Percentiles rank a stretch among this genome's conserved stretches.
phyloP scores from a whole-genome alignment of 2,797 vertebrate genomes.

The Rachycentron canadum region DNA sequence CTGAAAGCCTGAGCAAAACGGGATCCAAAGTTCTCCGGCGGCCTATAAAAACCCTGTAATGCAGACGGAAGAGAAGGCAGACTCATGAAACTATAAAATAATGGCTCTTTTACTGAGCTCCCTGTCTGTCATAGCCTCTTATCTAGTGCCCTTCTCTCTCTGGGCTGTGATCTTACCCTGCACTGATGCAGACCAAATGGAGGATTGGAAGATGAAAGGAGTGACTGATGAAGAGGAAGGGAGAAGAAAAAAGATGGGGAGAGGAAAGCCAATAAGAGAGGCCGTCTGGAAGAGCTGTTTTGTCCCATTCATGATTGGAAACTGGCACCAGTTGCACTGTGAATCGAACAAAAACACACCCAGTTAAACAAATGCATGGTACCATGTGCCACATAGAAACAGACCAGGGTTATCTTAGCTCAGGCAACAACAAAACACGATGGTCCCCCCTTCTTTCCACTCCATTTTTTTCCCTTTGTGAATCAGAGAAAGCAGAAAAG shows the following conservation, averaged over 20 bases:
- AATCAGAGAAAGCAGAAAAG: constrained; percentile 15
- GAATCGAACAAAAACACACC: constrained; percentile 27
- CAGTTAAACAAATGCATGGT: constrained; percentile 13
- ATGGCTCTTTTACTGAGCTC: constrained; percentile 63
- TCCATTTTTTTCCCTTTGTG: not conserved
- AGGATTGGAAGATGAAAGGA: constrained; percentile 73
- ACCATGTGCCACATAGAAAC: constrained; percentile 32
- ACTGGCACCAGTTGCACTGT: constrained; percentile 48
- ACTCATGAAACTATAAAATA: constrained; percentile 69
- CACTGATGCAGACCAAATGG: constrained; percentile 80
- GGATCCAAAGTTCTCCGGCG: constrained; percentile 32
- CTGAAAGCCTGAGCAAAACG: constrained; percentile 45
- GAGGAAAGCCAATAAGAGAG: constrained; percentile 50
- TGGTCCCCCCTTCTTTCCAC: not conserved
- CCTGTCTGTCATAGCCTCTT: constrained; percentile 67
- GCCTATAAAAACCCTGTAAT: constrained; percentile 67
- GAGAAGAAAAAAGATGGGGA: constrained; percentile 26
- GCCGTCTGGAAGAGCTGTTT: constrained; percentile 61
- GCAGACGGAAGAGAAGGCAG: constrained; percentile 58
- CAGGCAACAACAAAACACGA: not conserved
- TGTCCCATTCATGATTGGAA: constrained; percentile 56
- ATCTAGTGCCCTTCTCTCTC: constrained; percentile 63
- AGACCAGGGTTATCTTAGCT: not conserved
- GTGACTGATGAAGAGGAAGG: constrained; percentile 61
- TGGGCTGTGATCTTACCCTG: constrained; percentile 68